Evolutionary conservation across 2,888 invertebrate species (phyloP).

Genomic region (Papilio elwesi): DNA sequence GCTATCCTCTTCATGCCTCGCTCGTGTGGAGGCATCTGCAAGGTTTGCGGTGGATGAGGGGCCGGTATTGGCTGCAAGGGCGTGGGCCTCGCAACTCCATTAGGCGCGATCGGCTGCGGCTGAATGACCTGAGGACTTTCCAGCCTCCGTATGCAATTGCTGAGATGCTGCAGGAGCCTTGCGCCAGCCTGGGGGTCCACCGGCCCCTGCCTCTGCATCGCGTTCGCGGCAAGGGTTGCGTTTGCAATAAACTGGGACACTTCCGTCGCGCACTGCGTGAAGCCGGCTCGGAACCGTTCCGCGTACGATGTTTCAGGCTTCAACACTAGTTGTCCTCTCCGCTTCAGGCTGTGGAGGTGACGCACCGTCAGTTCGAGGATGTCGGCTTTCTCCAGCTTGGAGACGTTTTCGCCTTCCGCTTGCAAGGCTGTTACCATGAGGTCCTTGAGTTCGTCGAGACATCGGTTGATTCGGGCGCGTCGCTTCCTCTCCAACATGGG

Average conservation of each 20-base stretch:
- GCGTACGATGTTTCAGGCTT: slow-evolving; percentile 88
- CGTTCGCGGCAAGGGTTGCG: slow-evolving; percentile 90
- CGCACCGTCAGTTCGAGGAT: slow-evolving; percentile 93
- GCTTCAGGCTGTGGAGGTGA: slow-evolving; percentile 91
- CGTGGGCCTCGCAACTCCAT: slow-evolving; percentile 76
- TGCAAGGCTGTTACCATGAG: slow-evolving; percentile 93
- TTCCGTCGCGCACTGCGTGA: slow-evolving; percentile 94
- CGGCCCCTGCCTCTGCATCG: slow-evolving; percentile 85
- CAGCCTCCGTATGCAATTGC: slow-evolving; percentile 86
- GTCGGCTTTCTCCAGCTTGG: slow-evolving; percentile 94
- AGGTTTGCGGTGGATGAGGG: slow-evolving; percentile 52
- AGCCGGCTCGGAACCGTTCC: slow-evolving; percentile 93
- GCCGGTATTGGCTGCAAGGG: slow-evolving; percentile 71
- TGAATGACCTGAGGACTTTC: slow-evolving; percentile 87
- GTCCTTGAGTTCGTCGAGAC: slow-evolving; percentile 94
- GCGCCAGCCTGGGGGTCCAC: slow-evolving; percentile 93
- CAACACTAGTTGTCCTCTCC: slow-evolving; percentile 85
- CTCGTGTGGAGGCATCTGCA: slow-evolving; percentile 64
- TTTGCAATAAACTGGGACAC: slow-evolving; percentile 88
- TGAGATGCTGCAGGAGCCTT: slow-evolving; percentile 92
- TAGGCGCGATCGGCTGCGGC: slow-evolving; percentile 78
- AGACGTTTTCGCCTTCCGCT: slow-evolving; percentile 94
- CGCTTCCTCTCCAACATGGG: slow-evolving; percentile 94
- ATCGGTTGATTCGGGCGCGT: slow-evolving; percentile 94
- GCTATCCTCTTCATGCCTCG: slow-evolving; percentile 71